Evolutionary conservation across 2,888 invertebrate genomes (phyloP).

Genomic region (Parnassius glacialis): DNA sequence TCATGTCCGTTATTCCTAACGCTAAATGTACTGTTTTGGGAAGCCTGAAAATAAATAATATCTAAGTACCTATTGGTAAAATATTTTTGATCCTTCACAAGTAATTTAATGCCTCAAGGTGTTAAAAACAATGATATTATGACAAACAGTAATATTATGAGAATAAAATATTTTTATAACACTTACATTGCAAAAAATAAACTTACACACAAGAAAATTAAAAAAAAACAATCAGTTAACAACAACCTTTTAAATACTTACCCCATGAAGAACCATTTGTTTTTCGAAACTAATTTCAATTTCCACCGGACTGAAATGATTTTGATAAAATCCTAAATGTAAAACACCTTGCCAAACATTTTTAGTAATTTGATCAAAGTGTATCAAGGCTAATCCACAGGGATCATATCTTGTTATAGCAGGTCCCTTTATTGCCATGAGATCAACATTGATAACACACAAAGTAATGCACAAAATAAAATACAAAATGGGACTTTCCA

Average conservation of each 20-base stretch:
- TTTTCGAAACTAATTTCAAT: slow-evolving; percentile 53
- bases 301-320: slow-evolving; percentile 41
- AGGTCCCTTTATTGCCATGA: slow-evolving; percentile 58
- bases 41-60: slow-evolving; percentile 43
- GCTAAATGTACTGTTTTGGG: slow-evolving; percentile 39
- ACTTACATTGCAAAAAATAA: background rate
- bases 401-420: slow-evolving; percentile 62
- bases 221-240: background rate
- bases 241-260: slow-evolving; percentile 40
- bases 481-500: slow-evolving; percentile 18
- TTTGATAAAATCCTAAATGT: slow-evolving; percentile 53
- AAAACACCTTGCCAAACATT: slow-evolving; percentile 56
- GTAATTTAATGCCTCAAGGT: no score
- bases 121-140: no score
- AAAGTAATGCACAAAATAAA: slow-evolving; percentile 24
- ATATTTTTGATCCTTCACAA: no score
- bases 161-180: no score
- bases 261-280: slow-evolving; percentile 49
- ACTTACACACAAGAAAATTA: background rate
- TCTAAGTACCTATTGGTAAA: background rate
- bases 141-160: no score
- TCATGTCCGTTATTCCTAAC: slow-evolving; percentile 40
- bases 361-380: slow-evolving; percentile 56
- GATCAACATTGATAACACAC: slow-evolving; percentile 38
- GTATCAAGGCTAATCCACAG: slow-evolving; percentile 61